These are phyloP conservation scores for Silurus glanis DNA, from an alignment of 2,113 vertebrate species.

Conservation along the genomic window DNA sequence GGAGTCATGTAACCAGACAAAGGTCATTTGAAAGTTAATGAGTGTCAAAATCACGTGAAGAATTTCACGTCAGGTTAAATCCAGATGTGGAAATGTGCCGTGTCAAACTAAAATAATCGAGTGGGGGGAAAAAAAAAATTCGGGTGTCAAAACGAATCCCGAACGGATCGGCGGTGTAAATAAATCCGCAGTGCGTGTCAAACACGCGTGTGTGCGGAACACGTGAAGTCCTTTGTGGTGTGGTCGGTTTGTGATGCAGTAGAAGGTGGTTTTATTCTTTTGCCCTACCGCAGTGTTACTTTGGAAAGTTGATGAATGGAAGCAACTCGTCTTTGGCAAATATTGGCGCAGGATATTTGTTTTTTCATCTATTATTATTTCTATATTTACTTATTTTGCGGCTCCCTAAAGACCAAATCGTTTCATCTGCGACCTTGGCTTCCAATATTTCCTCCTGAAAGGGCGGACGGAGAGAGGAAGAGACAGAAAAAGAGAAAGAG, in stretches of 20 bases:
- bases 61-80: too few relatives aligned
- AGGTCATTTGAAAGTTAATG: too few relatives aligned
- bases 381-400: not conserved
- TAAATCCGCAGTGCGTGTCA: not conserved
- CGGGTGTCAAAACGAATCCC: not conserved
- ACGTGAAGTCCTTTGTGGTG: not conserved
- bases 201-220: not conserved
- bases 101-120: not conserved
- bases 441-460: constrained; percentile 43
- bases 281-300: not conserved
- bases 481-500: not conserved
- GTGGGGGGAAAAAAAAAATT: not conserved
- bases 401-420: constrained; percentile 29
- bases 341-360: constrained; percentile 1
- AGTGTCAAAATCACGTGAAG: not conserved
- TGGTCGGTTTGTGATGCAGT: not conserved
- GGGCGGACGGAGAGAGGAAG: not conserved
- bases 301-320: constrained; percentile 16
- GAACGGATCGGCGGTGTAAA: not conserved
- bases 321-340: not conserved
- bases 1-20: too few relatives aligned
- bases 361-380: not conserved
- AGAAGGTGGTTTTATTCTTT: not conserved
- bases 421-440: constrained; percentile 46
- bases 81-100: too few relatives aligned